phyloP scores from a whole-genome alignment of 2,797 vertebrate species.

The Danio albolineatus region DNA sequence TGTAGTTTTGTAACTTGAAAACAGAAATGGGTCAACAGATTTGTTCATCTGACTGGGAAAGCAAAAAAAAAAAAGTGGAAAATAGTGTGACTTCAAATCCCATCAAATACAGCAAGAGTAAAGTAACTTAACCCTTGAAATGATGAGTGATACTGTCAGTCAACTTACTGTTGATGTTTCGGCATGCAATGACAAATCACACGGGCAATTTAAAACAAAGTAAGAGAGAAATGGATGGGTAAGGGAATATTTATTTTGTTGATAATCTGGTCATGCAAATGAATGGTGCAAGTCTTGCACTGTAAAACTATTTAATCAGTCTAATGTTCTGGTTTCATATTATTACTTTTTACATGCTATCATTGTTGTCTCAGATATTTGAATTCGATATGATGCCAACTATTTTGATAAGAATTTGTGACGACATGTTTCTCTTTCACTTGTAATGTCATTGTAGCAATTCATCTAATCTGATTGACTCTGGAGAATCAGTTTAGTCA shows the following conservation, averaged over 20 bases:
- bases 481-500: background rate
- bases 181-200: background rate
- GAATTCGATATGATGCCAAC: background rate
- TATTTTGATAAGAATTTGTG: background rate
- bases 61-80: background rate
- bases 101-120: background rate
- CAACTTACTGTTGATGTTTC: background rate
- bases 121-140: background rate
- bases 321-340: background rate
- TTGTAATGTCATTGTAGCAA: background rate
- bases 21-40: background rate
- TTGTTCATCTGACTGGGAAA: background rate
- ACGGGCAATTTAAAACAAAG: background rate
- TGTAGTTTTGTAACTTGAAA: background rate
- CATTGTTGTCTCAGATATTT: too few species aligned
- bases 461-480: background rate
- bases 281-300: background rate
- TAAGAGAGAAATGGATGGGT: background rate
- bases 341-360: background rate
- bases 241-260: background rate
- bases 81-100: conserved; percentile 19
- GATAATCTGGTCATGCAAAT: background rate
- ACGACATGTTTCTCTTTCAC: background rate
- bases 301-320: background rate
- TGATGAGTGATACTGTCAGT: conserved; percentile 18